These are phyloP conservation scores for Drosophila mauritiana DNA, from an alignment of 1,140 invertebrate species.

Conservation along the genomic window DNA sequence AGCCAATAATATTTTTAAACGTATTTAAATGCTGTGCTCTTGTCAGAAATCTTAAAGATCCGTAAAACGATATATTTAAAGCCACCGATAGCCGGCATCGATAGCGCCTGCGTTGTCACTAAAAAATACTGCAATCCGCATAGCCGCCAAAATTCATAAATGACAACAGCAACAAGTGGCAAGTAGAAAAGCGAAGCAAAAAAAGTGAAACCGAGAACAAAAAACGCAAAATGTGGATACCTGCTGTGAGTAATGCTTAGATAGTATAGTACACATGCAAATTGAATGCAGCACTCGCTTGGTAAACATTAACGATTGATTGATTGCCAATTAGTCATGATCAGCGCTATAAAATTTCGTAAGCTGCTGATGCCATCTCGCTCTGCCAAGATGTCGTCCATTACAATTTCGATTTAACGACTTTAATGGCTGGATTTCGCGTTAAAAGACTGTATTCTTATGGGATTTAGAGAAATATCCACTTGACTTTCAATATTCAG, in stretches of 20 bases:
- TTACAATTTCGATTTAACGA: conserved; percentile 22
- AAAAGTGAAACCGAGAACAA: conserved; percentile 8
- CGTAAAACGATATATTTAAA: too few species aligned
- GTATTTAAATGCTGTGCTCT: too few species aligned
- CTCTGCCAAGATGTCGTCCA: conserved; percentile 18
- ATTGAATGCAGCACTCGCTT: conserved; percentile 44
- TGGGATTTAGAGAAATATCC: too few species aligned
- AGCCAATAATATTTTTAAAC: too few species aligned
- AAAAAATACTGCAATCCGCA: not conserved
- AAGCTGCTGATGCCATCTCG: conserved; percentile 27
- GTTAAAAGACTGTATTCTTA: too few species aligned
- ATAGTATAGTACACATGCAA: conserved; percentile 26
- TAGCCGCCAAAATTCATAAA: conserved; percentile 3
- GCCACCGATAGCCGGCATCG: not conserved
- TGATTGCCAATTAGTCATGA: conserved; percentile 75
- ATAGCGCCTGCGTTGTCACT: not conserved
- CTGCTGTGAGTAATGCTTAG: conserved; percentile 23
- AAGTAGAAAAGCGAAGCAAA: not conserved
- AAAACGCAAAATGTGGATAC: not conserved
- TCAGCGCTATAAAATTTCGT: conserved; percentile 50
- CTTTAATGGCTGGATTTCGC: not conserved
- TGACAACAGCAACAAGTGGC: not conserved
- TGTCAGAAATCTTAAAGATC: too few species aligned
- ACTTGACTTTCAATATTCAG: too few species aligned
- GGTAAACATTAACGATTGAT: conserved; percentile 64